Percentiles rank a stretch among this genome's conserved stretches.
These are phyloP conservation scores for Vicugna pacos DNA, from an alignment of 2,113 vertebrate genomes.

Conservation along the genomic window DNA sequence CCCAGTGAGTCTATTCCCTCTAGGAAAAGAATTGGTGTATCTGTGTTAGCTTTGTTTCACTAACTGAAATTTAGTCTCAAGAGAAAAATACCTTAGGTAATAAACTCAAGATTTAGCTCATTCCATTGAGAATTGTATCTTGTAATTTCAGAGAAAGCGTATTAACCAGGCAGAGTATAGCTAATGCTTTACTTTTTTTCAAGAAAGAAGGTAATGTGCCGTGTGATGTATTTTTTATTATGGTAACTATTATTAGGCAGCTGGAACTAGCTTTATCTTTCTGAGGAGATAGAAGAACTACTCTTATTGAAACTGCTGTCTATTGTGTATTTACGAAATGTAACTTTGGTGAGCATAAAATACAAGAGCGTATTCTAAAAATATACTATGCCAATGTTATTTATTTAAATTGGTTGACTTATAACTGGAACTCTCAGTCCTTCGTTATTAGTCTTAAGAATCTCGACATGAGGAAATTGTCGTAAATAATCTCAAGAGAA, in stretches of 20 bases:
- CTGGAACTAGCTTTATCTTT: not conserved
- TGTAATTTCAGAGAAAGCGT: not conserved
- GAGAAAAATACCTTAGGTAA: constrained; percentile 18
- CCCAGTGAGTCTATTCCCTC: not conserved
- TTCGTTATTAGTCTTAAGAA: not conserved
- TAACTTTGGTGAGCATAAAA: not conserved
- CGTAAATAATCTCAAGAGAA: not conserved
- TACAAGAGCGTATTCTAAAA: not conserved
- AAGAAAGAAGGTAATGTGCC: not conserved
- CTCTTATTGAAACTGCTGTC: not conserved
- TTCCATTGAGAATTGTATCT: constrained; percentile 28
- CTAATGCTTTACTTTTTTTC: not conserved
- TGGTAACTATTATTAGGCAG: not conserved
- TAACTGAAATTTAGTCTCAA: constrained; percentile 38
- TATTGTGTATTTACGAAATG: not conserved
- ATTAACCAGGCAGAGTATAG: not conserved
- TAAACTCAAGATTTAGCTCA: constrained; percentile 50
- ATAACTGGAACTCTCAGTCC: not conserved
- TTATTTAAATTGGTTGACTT: not conserved
- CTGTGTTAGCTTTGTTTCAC: constrained; percentile 34
- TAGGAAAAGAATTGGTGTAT: not conserved
- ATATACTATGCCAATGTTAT: not conserved
- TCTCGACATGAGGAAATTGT: not conserved
- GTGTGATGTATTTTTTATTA: not conserved
- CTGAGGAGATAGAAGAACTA: not conserved